Evolutionary conservation across 2,888 invertebrate species (phyloP).

Genomic region (Podabrus alpinus): DNA sequence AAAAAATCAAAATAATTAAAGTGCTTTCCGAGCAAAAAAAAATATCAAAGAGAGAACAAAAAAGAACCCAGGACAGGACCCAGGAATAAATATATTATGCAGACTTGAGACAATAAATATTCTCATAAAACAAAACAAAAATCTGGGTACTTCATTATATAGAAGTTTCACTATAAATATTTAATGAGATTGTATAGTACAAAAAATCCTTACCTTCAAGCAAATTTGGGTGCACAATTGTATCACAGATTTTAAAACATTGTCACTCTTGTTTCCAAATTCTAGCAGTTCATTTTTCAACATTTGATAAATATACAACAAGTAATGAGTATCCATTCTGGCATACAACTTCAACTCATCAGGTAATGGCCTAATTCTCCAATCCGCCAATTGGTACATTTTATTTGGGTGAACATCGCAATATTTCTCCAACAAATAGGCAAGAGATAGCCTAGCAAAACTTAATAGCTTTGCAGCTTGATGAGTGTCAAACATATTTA

Average conservation of each 20-base stretch:
- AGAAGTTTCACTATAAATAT: too few species aligned
- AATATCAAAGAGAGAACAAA: too few species aligned
- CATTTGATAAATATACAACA: conserved; percentile 85
- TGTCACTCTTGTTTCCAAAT: conserved; percentile 62
- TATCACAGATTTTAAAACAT: conserved; percentile 72
- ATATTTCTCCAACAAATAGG: conserved; percentile 77
- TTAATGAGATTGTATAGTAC: too few species aligned
- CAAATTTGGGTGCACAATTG: conserved; percentile 77
- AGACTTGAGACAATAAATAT: too few species aligned
- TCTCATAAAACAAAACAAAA: too few species aligned
- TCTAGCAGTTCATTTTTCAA: conserved; percentile 76
- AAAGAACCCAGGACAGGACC: too few species aligned
- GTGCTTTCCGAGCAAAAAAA: too few species aligned
- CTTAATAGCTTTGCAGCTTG: conserved; percentile 80
- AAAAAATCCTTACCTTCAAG: conserved; percentile 57
- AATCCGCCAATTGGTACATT: conserved; percentile 91
- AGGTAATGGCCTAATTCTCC: conserved; percentile 89
- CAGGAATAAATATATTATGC: too few species aligned
- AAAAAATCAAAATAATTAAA: too few species aligned
- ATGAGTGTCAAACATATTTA: conserved; percentile 96
- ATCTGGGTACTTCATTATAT: too few species aligned
- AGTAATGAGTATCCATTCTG: conserved; percentile 91
- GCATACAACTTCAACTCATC: conserved; percentile 83
- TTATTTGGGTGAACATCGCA: conserved; percentile 84
- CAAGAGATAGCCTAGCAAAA: conserved; percentile 72